phyloP scores from a whole-genome alignment of 2,888 invertebrate genomes.

The Rhyacophila evoluta region DNA sequence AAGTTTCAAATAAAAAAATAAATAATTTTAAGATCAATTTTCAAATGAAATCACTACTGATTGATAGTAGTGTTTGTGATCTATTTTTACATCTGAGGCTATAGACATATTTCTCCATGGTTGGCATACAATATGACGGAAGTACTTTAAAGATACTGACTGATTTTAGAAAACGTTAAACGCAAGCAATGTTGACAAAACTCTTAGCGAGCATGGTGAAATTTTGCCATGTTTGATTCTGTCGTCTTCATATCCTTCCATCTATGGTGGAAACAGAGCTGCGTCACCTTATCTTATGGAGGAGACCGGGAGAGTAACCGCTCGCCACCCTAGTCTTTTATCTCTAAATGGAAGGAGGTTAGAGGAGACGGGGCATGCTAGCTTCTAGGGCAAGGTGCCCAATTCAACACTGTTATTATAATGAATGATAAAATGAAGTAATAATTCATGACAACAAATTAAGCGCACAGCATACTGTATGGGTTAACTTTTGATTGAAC shows the following conservation, averaged over 20 bases:
- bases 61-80: too few species aligned
- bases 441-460: neutral
- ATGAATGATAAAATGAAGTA: too few species aligned
- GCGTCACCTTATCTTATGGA: constrained; percentile 37
- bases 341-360: neutral
- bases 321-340: neutral
- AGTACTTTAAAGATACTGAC: too few species aligned
- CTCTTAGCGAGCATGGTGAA: neutral
- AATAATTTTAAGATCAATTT: too few species aligned
- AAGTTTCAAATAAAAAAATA: too few species aligned
- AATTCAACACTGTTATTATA: neutral
- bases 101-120: too few species aligned
- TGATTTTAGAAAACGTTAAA: too few species aligned
- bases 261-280: neutral
- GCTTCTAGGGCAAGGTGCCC: constrained; percentile 9
- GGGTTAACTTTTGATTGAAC: too few species aligned
- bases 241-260: neutral
- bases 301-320: neutral
- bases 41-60: too few species aligned
- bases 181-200: neutral
- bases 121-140: too few species aligned
- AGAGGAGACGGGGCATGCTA: constrained; percentile 26
- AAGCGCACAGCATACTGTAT: neutral
- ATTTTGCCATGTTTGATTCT: neutral
- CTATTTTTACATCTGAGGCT: too few species aligned